These are phyloP conservation scores for Ptychoptera contaminata DNA, from an alignment of 2,888 invertebrate species.

Conservation along the genomic window DNA sequence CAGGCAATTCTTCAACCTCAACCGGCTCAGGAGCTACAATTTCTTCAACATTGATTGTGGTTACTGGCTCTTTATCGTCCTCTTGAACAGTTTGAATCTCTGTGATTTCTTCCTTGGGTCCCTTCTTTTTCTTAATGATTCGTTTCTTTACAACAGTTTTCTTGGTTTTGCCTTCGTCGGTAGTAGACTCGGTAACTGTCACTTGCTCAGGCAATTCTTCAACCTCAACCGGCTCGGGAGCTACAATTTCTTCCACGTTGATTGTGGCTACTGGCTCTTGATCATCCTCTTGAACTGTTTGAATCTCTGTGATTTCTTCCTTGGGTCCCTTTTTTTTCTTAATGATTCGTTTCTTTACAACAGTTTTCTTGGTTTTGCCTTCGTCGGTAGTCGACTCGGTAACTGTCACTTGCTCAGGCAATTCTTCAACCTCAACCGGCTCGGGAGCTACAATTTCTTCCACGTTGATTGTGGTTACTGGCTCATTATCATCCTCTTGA, in stretches of 20 bases:
- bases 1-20: background rate
- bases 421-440: conserved; percentile 16
- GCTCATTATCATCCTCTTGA: conserved; percentile 3
- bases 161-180: conserved; percentile 23
- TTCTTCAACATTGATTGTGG: too few relatives aligned
- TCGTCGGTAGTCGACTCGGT: conserved; percentile 8
- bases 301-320: conserved; percentile 18
- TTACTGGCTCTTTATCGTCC: too few relatives aligned
- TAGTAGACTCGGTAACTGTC: conserved; percentile 24
- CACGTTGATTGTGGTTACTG: conserved; percentile 17
- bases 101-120: conserved; percentile 13
- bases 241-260: conserved; percentile 11
- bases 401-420: conserved; percentile 19
- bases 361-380: conserved; percentile 17
- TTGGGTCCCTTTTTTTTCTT: conserved; percentile 16
- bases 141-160: conserved; percentile 21
- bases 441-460: conserved; percentile 17
- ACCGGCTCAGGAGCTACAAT: conserved; percentile 7
- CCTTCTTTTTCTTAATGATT: conserved; percentile 23
- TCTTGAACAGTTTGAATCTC: too few relatives aligned
- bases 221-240: conserved; percentile 7
- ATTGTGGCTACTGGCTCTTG: conserved; percentile 20
- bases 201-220: conserved; percentile 14
- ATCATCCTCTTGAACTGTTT: conserved; percentile 19
- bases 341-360: conserved; percentile 18